Conservation (phyloP, 1,140 invertebrate species). For the Pseudomyrmex concolor region DNA sequence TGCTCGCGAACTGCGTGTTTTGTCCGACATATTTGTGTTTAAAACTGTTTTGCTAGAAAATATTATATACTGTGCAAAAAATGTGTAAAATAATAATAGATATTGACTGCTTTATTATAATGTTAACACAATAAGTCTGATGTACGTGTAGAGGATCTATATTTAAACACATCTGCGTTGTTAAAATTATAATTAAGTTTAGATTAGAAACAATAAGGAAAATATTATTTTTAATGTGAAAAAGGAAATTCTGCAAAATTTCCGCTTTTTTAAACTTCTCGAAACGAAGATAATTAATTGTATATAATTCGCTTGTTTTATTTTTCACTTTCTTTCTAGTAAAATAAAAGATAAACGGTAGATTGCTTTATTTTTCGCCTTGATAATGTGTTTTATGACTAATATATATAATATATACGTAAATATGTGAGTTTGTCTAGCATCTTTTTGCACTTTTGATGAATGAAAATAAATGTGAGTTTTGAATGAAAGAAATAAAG, state of each 20-base stretch:
- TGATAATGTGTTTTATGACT: slow-evolving; percentile 35
- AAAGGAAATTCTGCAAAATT: not conserved
- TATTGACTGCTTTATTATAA: not conserved
- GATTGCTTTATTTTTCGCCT: slow-evolving; percentile 34
- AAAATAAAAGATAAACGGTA: not conserved
- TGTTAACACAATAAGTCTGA: slow-evolving; percentile 7
- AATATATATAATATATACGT: not conserved
- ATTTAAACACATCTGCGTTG: slow-evolving; percentile 26
- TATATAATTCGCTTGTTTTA: slow-evolving; percentile 50
- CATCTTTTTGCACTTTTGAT: not conserved
- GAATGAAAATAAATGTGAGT: not conserved
- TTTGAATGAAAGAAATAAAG: slow-evolving; percentile 17
- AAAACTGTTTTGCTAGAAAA: not conserved
- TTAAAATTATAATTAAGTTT: slow-evolving; percentile 34
- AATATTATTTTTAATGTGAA: no score
- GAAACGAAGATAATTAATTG: slow-evolving; percentile 58
- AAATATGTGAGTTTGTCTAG: slow-evolving; percentile 15
- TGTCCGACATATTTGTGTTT: slow-evolving; percentile 13
- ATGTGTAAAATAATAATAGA: slow-evolving; percentile 33
- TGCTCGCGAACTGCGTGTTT: slow-evolving; percentile 32
- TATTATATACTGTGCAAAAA: slow-evolving; percentile 4
- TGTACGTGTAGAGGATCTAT: not conserved
- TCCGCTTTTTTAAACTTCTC: not conserved
- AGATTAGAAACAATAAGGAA: slow-evolving; percentile 1
- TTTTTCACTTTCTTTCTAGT: slow-evolving; percentile 14